phyloP scores from a whole-genome alignment of 2,888 invertebrate genomes.

The Germaria angustata region DNA sequence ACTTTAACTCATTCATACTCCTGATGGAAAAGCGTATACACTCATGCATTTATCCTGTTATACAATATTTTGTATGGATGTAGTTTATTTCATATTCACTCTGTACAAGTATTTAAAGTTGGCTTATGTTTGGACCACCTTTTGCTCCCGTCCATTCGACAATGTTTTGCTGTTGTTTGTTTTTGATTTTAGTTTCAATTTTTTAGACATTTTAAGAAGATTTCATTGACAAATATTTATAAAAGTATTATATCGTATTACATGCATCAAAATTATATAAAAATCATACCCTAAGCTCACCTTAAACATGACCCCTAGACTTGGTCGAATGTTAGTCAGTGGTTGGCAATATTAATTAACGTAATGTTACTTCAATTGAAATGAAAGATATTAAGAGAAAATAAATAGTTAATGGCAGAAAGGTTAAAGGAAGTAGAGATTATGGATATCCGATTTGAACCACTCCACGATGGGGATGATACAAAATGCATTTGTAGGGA shows the following conservation, averaged over 20 bases:
- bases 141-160: background rate
- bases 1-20: background rate
- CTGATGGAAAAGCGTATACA: background rate
- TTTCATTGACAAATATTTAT: constrained; percentile 55
- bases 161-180: background rate
- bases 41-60: background rate
- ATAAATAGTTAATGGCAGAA: too few species aligned
- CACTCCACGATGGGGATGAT: too few species aligned
- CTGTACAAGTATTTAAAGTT: background rate
- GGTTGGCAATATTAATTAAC: background rate
- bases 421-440: too few species aligned
- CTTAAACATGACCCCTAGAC: background rate
- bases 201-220: constrained; percentile 35
- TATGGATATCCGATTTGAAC: too few species aligned
- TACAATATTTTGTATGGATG: background rate
- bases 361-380: too few species aligned
- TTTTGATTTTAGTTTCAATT: constrained; percentile 6
- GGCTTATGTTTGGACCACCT: background rate
- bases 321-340: background rate
- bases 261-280: background rate
- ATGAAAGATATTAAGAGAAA: too few species aligned
- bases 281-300: background rate
- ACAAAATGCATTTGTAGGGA: too few species aligned
- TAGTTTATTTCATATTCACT: background rate
- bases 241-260: constrained; percentile 22